Evolutionary conservation across 2,888 invertebrate species (phyloP).

Genomic region (Laothoe populi): DNA sequence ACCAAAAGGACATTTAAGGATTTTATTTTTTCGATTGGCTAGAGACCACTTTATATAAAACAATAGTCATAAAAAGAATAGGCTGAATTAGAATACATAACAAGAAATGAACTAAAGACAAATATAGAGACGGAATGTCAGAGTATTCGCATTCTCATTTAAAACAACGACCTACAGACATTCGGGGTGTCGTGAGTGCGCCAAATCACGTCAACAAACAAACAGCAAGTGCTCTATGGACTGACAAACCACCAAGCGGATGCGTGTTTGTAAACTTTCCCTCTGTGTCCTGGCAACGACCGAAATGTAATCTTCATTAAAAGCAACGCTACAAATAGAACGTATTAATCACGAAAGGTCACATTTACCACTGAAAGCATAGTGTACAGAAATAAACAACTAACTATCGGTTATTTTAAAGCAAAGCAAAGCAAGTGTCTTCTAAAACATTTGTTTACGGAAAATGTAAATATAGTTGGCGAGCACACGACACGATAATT

Average conservation of each 20-base stretch:
- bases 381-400: constrained; percentile 13
- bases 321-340: constrained; percentile 43
- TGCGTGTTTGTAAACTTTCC: constrained; percentile 63
- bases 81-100: background rate
- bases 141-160: background rate
- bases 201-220: constrained; percentile 61
- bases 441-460: background rate
- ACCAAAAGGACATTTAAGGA: too few species aligned
- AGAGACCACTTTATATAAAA: background rate
- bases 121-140: background rate
- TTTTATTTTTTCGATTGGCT: too few species aligned
- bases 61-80: background rate
- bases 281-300: constrained; percentile 49
- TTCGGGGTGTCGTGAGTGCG: constrained; percentile 43
- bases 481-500: background rate
- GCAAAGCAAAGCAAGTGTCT: background rate
- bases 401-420: background rate
- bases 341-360: constrained; percentile 6
- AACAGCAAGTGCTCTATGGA: constrained; percentile 45
- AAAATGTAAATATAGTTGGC: background rate
- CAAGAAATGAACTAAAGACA: background rate
- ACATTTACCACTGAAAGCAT: constrained; percentile 7
- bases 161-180: constrained; percentile 33
- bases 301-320: constrained; percentile 41
- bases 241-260: constrained; percentile 49